Base-by-base conservation (phyloP, 2,888 invertebrate species). In the Xylota segnis region DNA sequence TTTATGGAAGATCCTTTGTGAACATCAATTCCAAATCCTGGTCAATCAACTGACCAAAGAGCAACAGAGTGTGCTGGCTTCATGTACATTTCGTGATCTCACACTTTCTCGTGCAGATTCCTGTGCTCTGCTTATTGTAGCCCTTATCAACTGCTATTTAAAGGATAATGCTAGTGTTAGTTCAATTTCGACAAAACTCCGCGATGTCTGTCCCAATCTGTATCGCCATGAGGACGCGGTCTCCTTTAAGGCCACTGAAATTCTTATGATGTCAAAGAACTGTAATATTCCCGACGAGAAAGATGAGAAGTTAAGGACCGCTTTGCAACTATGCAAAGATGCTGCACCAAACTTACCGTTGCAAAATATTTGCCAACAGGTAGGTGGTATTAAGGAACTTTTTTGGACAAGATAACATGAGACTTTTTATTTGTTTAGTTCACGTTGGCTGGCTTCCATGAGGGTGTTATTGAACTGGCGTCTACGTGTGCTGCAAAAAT, bases 171-270 rank as follows among this genome's bases (percentile, higher is more conserved):
- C 99, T 0, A 97, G 97, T 0, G 97, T 98, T 1, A 97, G 98
- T 90, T 95, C 97, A 0, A 97, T 99, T 84, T 98, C 98, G 82
- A 94, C 94, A 27, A 96, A 96, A 90, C 93, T 99, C 71, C 94
- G 98, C 58, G 96, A 98, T 89, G 94, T 97, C 0, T 99, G 99
- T 90, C 99, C 99, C 0, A 96, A 96, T 88, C 93, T 99, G 29
- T 99, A 98, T 91, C 96, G 97, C 87, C 96, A 96, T 89, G 99
- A 99, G 93, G 99, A 99, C 92, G 99, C 98, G 4, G 96, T 97
- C 10, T 98, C 97, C 89, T 97, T 98, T 2, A 98, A 98, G 93
- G 98, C 97, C 92, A 97, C 97, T 88, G 98, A 98, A 93, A 95
- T 98, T 89, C 93, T 98, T 70, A 95, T 97, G 92, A 95, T 95